Conservation (phyloP, 1,140 invertebrate species). For the Parapsyche elsis region DNA sequence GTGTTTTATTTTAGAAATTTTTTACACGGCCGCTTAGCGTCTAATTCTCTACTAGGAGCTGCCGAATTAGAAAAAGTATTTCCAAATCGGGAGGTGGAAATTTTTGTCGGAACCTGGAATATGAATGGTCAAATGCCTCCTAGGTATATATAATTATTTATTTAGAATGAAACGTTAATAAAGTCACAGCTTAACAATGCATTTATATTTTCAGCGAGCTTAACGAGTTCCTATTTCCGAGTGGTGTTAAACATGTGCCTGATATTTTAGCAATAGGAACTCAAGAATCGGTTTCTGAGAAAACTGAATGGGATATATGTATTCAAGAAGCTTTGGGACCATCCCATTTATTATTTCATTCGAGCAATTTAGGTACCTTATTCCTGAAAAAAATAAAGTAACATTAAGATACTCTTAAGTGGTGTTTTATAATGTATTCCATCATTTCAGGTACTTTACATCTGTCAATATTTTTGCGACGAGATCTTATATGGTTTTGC, state of each 20-base stretch:
- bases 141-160: constrained; percentile 66
- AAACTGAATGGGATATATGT: constrained; percentile 90
- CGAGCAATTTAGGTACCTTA: constrained; percentile 74
- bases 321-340: constrained; percentile 92
- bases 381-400: no score
- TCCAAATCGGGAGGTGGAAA: constrained; percentile 83
- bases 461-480: constrained; percentile 84
- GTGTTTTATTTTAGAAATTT: constrained; percentile 71
- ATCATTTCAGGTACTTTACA: constrained; percentile 81
- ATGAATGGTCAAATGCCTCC: constrained; percentile 89
- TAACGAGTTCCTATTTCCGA: constrained; percentile 89
- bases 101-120: constrained; percentile 96
- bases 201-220: constrained; percentile 71
- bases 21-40: constrained; percentile 80
- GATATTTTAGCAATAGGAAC: constrained; percentile 93
- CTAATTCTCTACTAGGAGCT: constrained; percentile 82
- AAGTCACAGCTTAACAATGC: constrained; percentile 20
- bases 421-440: not conserved
- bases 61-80: constrained; percentile 87
- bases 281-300: constrained; percentile 88
- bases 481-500: constrained; percentile 95
- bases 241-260: constrained; percentile 84
- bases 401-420: no score
- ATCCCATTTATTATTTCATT: constrained; percentile 88
- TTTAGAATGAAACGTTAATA: no score